phyloP scores from a whole-genome alignment of 2,888 invertebrate species.

The Germaria angustata region DNA sequence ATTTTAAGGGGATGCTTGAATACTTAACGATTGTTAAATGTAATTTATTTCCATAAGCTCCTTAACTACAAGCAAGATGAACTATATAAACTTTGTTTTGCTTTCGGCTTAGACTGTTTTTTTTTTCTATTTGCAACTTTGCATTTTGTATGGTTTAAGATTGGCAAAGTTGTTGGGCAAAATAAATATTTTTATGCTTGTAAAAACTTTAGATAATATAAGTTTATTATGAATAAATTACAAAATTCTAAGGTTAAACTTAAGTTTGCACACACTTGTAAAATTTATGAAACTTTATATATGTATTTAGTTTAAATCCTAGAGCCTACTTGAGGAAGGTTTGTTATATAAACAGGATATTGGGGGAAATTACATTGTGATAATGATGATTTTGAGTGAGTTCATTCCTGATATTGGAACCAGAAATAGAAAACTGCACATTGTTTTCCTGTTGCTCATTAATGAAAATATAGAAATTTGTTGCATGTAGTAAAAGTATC shows the following conservation, averaged over 20 bases:
- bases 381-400: not conserved
- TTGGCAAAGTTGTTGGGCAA: too few relatives aligned
- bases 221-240: not conserved
- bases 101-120: not conserved
- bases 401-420: not conserved
- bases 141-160: not conserved
- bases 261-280: not conserved
- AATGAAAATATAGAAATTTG: not conserved
- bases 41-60: not conserved
- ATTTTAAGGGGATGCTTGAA: not conserved
- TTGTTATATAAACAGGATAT: not conserved
- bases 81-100: not conserved
- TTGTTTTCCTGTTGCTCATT: not conserved
- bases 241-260: not conserved
- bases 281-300: too few relatives aligned
- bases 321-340: not conserved
- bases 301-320: too few relatives aligned
- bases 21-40: not conserved
- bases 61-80: not conserved
- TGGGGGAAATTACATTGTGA: not conserved
- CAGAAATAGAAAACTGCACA: not conserved
- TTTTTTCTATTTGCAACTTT: not conserved
- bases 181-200: not conserved
- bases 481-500: not conserved
- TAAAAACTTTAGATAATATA: too few relatives aligned